Conservation (phyloP, 2,113 vertebrate species). For the Notiomystis cincta region DNA sequence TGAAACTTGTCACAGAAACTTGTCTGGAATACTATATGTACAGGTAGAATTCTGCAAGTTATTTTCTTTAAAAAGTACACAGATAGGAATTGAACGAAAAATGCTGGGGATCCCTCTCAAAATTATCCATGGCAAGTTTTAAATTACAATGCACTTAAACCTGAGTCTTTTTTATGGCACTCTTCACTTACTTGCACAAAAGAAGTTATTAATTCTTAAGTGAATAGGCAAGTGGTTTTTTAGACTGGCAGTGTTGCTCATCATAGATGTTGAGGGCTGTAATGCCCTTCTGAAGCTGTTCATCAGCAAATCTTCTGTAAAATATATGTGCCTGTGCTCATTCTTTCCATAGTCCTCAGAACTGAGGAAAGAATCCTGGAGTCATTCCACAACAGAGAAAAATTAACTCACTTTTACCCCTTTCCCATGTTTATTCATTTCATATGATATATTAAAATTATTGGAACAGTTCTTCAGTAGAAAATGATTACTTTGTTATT, state of each 20-base stretch:
- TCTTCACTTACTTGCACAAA: neutral
- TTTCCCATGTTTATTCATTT: neutral
- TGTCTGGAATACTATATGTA: neutral
- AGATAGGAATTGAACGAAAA: neutral
- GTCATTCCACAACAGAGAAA: neutral
- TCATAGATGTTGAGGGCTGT: neutral
- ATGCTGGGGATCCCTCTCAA: neutral
- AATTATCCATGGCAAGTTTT: neutral
- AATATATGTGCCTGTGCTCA: neutral
- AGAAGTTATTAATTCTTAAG: neutral
- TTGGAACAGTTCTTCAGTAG: neutral
- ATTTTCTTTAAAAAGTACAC: neutral
- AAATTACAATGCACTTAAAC: neutral
- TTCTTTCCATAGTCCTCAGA: neutral
- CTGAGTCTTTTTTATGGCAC: neutral
- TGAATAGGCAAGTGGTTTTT: neutral
- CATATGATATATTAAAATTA: neutral
- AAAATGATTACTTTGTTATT: neutral
- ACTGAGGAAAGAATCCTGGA: neutral
- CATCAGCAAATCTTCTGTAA: neutral
- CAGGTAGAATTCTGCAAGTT: neutral
- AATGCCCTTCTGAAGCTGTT: neutral
- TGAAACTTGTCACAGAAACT: neutral
- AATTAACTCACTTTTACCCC: neutral
- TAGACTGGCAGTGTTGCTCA: neutral